Base-by-base conservation (phyloP, 2,888 invertebrate genomes). In the Troilus luridus region DNA sequence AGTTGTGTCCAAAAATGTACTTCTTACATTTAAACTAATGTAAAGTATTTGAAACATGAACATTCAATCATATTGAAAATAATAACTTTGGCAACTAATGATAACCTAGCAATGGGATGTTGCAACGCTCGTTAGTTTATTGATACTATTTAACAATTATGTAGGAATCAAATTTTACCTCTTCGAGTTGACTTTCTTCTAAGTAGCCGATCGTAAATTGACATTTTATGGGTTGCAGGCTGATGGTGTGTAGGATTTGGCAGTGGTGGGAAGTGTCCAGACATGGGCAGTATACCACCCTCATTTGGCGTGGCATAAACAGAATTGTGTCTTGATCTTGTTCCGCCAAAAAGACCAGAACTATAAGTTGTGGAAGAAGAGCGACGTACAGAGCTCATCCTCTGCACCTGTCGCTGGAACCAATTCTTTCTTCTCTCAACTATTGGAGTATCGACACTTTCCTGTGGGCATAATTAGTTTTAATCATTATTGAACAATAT, bases 361-460 rank as follows among this genome's bases (percentile, higher is more conserved):
- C 97, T 97, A 94, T 98, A 98, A 0, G 97, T 97, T 0, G 98
- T 98, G 0, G 97, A 97, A 0, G 97, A 97, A 1, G 97, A 97
- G 67, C 98, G 98, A 58, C 98, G 95, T 64, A 97, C 96, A 0
- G 98, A 98, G 2, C 98, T 98, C 96, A 98, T 97, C 93, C 97
- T 95, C 19, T 97, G 97, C 93, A 98, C 96, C 94, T 97, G 97
- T 88, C 98, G 95, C 93, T 97, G 97, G 93, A 98, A 96, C 98
- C 98, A 98, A 94, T 97, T 98, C 94, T 98, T 98, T 67, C 98
- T 95, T 91, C 97, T 95, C 94, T 98, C 97, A 27, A 97, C 97
- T 93, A 98, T 95, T 14, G 98, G 98, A 0, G 98, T 98, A 93
- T 98, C 98, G 0, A 98, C 98, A 94, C 98, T 98, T 94, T 98